phyloP scores from a whole-genome alignment of 2,797 vertebrate species.

The Eidolon dupreanum region DNA sequence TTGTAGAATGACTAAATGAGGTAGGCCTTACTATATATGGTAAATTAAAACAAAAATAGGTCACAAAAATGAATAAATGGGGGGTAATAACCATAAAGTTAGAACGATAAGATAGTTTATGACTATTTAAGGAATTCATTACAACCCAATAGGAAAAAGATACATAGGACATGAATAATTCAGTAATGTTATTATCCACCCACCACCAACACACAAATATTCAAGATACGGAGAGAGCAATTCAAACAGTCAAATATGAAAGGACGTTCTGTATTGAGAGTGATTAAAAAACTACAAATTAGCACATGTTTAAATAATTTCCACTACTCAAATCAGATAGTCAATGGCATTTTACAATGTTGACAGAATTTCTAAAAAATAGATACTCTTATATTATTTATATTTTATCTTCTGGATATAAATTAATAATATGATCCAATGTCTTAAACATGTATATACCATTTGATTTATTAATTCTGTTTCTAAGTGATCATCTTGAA shows the following conservation, averaged over 20 bases:
- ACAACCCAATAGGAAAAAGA: neutral
- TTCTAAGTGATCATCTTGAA: neutral
- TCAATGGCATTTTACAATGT: neutral
- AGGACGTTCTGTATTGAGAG: neutral
- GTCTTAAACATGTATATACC: neutral
- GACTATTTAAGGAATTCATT: neutral
- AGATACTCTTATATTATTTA: neutral
- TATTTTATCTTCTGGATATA: neutral
- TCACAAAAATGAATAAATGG: neutral
- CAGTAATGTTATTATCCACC: neutral
- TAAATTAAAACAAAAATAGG: neutral
- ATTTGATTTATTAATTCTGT: neutral
- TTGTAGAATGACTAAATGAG: neutral
- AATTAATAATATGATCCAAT: neutral
- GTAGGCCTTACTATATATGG: accelerated
- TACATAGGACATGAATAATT: neutral
- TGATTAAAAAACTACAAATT: neutral
- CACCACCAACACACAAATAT: accelerated
- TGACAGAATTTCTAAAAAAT: neutral
- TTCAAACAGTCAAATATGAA: neutral
- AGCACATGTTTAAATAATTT: neutral
- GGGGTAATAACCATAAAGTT: neutral
- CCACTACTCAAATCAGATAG: neutral
- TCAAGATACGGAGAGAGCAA: neutral
- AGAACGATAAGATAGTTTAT: neutral